A percentile compares a stretch with the other conserved stretches of the same genome.
Evolutionary conservation across 2,888 invertebrate genomes (phyloP).

Genomic region (Scaptomyza flava): DNA sequence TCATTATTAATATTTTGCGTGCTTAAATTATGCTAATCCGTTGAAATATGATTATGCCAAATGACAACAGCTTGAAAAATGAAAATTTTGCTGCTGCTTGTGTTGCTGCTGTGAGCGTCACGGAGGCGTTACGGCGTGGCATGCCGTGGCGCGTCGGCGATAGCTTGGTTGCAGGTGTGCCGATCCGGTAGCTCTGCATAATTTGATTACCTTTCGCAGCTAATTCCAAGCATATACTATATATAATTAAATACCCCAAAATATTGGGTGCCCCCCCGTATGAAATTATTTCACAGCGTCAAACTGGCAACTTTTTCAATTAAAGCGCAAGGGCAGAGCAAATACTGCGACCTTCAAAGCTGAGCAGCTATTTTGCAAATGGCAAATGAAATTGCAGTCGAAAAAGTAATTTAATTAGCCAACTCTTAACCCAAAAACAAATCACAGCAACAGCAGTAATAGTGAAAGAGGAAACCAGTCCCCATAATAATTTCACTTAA

Average conservation of each 20-base stretch:
- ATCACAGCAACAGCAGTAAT: slow-evolving; percentile 26
- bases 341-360: slow-evolving; percentile 72
- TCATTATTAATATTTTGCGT: slow-evolving; percentile 79
- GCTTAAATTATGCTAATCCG: slow-evolving; percentile 81
- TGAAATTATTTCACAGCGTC: slow-evolving; percentile 46
- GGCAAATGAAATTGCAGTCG: slow-evolving; percentile 69
- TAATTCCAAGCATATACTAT: slow-evolving; percentile 47
- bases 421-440: slow-evolving; percentile 45
- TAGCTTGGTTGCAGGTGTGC: slow-evolving; percentile 40
- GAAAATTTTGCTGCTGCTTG: slow-evolving; percentile 31
- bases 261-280: slow-evolving; percentile 26
- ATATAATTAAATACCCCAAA: slow-evolving; percentile 65
- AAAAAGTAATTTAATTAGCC: slow-evolving; percentile 77
- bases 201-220: slow-evolving; percentile 76
- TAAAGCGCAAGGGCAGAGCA: slow-evolving; percentile 52
- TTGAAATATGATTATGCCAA: slow-evolving; percentile 81
- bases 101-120: background rate
- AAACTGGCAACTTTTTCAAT: slow-evolving; percentile 70
- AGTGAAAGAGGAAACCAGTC: background rate
- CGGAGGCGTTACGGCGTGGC: slow-evolving; percentile 45
- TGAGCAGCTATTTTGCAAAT: slow-evolving; percentile 29
- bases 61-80: slow-evolving; percentile 73
- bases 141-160: background rate
- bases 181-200: slow-evolving; percentile 58
- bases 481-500: slow-evolving; percentile 50